Evolutionary conservation across 2,888 invertebrate species (phyloP).

Genomic region (Sthenelais limicola): DNA sequence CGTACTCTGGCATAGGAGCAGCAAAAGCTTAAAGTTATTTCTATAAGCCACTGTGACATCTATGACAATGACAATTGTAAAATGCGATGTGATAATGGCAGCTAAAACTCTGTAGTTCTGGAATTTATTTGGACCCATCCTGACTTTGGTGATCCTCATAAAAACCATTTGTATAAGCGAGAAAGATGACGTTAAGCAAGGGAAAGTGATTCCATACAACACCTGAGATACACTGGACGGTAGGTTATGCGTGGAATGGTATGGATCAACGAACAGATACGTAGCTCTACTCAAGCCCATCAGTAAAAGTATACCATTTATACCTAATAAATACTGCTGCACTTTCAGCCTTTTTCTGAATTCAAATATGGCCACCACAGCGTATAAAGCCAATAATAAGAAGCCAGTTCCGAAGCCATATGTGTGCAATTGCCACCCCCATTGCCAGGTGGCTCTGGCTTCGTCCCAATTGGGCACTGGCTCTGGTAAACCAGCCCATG

Average conservation of each 20-base stretch:
- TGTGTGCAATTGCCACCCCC: slow-evolving; percentile 76
- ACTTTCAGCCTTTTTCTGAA: slow-evolving; percentile 73
- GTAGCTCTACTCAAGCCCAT: slow-evolving; percentile 75
- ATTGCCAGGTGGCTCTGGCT: slow-evolving; percentile 69
- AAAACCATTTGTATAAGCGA: slow-evolving; percentile 77
- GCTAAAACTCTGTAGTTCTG: slow-evolving; percentile 75
- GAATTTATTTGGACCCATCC: slow-evolving; percentile 74
- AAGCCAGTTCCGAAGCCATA: slow-evolving; percentile 77
- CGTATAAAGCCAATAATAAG: slow-evolving; percentile 76
- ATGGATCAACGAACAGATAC: slow-evolving; percentile 77
- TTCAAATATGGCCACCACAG: slow-evolving; percentile 76
- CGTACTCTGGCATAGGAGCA: slow-evolving; percentile 73
- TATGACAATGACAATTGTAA: slow-evolving; percentile 74
- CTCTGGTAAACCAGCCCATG: slow-evolving; percentile 33
- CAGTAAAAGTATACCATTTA: slow-evolving; percentile 76
- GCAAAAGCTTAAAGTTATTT: slow-evolving; percentile 59
- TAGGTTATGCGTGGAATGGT: slow-evolving; percentile 75
- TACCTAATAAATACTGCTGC: slow-evolving; percentile 76
- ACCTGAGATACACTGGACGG: slow-evolving; percentile 75
- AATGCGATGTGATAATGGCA: slow-evolving; percentile 75
- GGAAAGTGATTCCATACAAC: slow-evolving; percentile 77
- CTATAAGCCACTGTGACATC: slow-evolving; percentile 74
- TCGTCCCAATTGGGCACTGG: slow-evolving; percentile 69
- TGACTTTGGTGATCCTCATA: slow-evolving; percentile 76
- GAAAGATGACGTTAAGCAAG: slow-evolving; percentile 76